These are phyloP conservation scores for Heliconius hortense DNA, from an alignment of 2,888 invertebrate genomes.

Conservation along the genomic window DNA sequence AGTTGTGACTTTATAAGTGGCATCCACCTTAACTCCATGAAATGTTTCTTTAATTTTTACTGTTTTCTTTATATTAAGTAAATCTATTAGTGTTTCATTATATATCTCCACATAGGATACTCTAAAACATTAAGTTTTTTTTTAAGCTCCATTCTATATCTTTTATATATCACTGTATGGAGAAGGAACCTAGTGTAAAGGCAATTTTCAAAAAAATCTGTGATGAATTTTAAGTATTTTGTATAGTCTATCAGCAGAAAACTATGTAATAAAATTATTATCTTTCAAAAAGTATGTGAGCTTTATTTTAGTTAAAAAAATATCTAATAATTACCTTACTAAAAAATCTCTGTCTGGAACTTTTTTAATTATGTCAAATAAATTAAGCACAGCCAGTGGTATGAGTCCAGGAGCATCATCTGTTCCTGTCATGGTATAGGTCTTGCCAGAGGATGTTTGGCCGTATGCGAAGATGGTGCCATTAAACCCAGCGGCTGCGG, in stretches of 20 bases:
- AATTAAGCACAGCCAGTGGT: conserved; percentile 85
- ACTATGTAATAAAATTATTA: background rate
- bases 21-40: conserved; percentile 84
- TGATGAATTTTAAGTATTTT: background rate
- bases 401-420: conserved; percentile 87
- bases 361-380: conserved; percentile 85
- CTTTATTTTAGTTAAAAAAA: background rate
- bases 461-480: conserved; percentile 96
- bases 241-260: background rate
- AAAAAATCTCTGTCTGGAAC: conserved; percentile 87
- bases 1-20: conserved; percentile 84
- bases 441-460: conserved; percentile 95
- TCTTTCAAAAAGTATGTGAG: background rate
- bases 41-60: conserved; percentile 85
- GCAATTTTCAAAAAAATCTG: too few species aligned
- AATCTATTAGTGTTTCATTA: conserved; percentile 91
- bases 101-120: conserved; percentile 95
- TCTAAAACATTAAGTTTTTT: conserved; percentile 65
- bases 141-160: too few species aligned
- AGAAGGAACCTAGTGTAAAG: too few species aligned
- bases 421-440: conserved; percentile 91
- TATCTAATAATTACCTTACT: conserved; percentile 75
- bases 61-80: conserved; percentile 83
- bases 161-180: too few species aligned
- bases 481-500: conserved; percentile 88